Base-by-base conservation (phyloP, 2,113 vertebrate species). In the Pseudopodoces humilis region DNA sequence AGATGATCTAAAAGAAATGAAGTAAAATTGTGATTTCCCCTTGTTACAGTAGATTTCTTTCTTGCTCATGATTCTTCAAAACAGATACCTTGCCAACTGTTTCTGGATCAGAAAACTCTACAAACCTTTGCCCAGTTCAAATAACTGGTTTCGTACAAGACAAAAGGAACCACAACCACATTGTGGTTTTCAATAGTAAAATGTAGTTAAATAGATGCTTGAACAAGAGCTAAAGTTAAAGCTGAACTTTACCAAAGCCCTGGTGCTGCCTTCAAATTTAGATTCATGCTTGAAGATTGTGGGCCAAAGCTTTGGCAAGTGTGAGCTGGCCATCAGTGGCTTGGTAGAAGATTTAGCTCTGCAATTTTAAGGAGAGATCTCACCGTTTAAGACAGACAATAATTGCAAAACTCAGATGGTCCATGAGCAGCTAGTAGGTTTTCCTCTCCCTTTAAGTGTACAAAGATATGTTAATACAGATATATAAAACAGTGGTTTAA, bases 141-240 rank as follows among this genome's bases (percentile, higher is more conserved):
- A 67, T 74, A 90, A 53, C 46, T 43, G n/a, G 14, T 70, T 92
- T 86, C n/a, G 55, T 65, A 67, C 47, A 47, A 92, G 59, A 95
- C 93, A 95, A 91, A 94, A 76, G 77, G 25, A 96, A 72, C 81
- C 59, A 2, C 70, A 95, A 74, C 69, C 60, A 53, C 72, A 30
- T 8, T 88, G 90, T 53, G 76, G 94, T 70, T 96, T 93, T 64
- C 79, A 92, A 7, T 1, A 65, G 7, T 44, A 91, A 88, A 92
- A 86, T 21, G 31, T 15, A 65, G 58, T 70, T 70, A 83, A 78
- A 52, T 31, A 56, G 43, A 39, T 94, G 18, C 56, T 70, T 93
- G 41, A 95, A 71, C 7, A 35, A 78, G 25, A 85, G 31, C 41
- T 90, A 27, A 86, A 83, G 15, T 39, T 89, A 56, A 80, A 15